Evolutionary conservation across 2,888 invertebrate genomes (phyloP), one percentile per base, ranked within the genome.

Genomic region (Julus scanicus): DNA sequence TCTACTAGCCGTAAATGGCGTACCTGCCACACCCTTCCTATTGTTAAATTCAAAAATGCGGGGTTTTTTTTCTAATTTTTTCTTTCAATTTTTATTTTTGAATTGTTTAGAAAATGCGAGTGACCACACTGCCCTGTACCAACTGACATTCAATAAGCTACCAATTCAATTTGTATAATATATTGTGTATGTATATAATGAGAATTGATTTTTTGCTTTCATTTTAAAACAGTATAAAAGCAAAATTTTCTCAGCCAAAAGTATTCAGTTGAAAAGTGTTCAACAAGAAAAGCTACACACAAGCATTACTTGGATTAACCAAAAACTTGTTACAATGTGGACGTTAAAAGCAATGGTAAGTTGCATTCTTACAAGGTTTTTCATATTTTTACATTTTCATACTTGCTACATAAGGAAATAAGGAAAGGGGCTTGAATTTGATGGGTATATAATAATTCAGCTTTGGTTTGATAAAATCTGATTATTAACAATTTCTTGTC

Each of bases 81-180:
- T 63, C 2, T 15, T 17, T 11, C n/a, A 20, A 63, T 4, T 63
- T 63, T 63, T 20, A 63, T 63, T 63, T 63, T 20, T 63, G 63
- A 63, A 63, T 63, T 63, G 63, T 63, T 63, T 63, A 63, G 63
- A 63, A 63, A 63, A 63, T 63, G 63, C 63, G 63, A 63, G 63
- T 63, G 63, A 63, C 20, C 63, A 63, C 63, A 63, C 63, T n/a
- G 63, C n/a, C 63, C 63, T 63, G 63, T 63, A 63, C 63, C 63
- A 20, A 63, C 63, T 53, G 53, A 53, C 53, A 53, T 53, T 53
- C 53, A 53, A 53, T 53, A 53, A 53, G 53, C 53, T 53, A 17
- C 15, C 53, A 13, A 53, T 53, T 53, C 53, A 15, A 53, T 53
- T 53, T 53, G 53, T 53, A 15, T 53, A 53, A 15, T 53, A 13